Percentiles rank a stretch among this genome's conserved stretches.
Conservation (phyloP, 2,888 invertebrate species). For the Tetramorium bicarinatum region DNA sequence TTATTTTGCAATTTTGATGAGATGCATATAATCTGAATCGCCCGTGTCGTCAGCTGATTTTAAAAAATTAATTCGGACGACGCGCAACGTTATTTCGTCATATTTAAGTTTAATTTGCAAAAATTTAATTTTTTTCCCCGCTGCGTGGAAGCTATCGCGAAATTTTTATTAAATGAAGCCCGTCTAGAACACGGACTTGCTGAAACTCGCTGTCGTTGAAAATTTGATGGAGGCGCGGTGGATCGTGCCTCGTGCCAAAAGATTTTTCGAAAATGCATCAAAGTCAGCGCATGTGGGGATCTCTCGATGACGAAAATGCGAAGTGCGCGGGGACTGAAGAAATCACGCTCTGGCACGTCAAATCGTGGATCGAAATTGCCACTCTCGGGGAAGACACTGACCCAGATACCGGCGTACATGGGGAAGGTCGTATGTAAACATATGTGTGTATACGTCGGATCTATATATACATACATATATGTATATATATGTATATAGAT, state of each 20-base stretch:
- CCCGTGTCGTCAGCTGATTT: not conserved
- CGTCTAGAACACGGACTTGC: too few relatives aligned
- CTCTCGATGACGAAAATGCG: constrained; percentile 19
- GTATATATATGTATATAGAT: not conserved
- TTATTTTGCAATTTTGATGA: not conserved
- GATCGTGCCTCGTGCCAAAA: not conserved
- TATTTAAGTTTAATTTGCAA: not conserved
- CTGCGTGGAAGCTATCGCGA: not conserved
- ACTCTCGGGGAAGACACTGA: constrained; percentile 78
- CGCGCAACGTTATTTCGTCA: not conserved
- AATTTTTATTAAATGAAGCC: not conserved
- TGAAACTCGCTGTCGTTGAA: constrained; percentile 1
- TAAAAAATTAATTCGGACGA: not conserved
- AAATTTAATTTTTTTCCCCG: not conserved
- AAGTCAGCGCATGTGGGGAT: not conserved
- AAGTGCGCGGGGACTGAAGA: constrained; percentile 63
- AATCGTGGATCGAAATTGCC: constrained; percentile 71
- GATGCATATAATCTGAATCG: not conserved
- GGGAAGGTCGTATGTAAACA: constrained; percentile 75
- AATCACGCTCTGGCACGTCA: constrained; percentile 65
- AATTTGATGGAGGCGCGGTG: not conserved
- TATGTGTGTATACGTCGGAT: constrained; percentile 20
- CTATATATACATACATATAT: constrained; percentile 23
- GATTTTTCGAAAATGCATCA: constrained; percentile 7
- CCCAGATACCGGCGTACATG: constrained; percentile 73